phyloP scores from a whole-genome alignment of 2,797 vertebrate species.

The Myripristis jacobus region DNA sequence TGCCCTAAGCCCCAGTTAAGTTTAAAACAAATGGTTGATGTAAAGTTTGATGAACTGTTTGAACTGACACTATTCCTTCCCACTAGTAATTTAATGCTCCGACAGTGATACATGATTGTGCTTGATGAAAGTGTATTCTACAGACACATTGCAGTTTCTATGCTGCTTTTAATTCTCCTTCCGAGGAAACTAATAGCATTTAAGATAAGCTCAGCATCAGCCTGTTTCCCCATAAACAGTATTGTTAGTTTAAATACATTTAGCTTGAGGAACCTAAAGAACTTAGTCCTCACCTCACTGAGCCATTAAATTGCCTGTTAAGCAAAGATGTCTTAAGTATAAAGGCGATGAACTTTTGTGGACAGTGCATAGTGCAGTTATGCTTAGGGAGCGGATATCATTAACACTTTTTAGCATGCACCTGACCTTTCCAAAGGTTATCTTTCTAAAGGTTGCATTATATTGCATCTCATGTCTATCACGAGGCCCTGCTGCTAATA shows the following conservation, averaged over 20 bases:
- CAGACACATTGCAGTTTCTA: background rate
- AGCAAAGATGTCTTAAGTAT: slow-evolving; percentile 52
- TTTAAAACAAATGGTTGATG: too few relatives aligned
- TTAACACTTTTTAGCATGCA: too few relatives aligned
- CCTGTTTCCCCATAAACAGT: slow-evolving; percentile 61
- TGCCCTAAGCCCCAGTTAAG: too few relatives aligned
- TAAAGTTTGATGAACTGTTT: background rate
- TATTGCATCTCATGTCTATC: too few relatives aligned
- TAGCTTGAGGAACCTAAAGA: slow-evolving; percentile 65
- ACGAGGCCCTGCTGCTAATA: too few relatives aligned
- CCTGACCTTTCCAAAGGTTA: too few relatives aligned
- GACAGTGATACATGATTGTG: slow-evolving; percentile 37
- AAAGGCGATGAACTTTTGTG: slow-evolving; percentile 25
- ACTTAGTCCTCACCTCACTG: slow-evolving; percentile 75
- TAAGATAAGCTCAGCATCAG: slow-evolving; percentile 20
- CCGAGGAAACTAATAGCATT: slow-evolving; percentile 51
- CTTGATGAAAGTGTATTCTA: background rate
- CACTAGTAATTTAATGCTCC: slow-evolving; percentile 56
- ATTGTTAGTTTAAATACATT: slow-evolving; percentile 72
- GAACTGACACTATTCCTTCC: slow-evolving; percentile 4
- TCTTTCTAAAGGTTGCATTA: too few relatives aligned
- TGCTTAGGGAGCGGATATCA: slow-evolving; percentile 6
- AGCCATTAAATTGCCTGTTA: slow-evolving; percentile 81
- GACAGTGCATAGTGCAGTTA: slow-evolving; percentile 27
- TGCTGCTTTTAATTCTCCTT: slow-evolving; percentile 19